Evolutionary conservation across 2,797 vertebrate species (phyloP).

Genomic region (Intellagama lesueurii): DNA sequence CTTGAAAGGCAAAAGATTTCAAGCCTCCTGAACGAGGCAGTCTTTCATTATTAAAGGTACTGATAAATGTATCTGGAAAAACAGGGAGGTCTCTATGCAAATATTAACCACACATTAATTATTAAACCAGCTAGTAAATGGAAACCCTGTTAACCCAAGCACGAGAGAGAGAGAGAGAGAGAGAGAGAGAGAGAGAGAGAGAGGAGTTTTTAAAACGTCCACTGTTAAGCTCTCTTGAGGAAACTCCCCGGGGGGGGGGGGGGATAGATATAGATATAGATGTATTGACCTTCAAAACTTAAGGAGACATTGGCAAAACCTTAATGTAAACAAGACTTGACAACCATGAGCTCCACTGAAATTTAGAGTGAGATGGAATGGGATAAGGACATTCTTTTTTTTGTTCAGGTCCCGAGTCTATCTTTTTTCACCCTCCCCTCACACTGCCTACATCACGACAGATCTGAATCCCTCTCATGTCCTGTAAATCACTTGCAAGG

Average conservation of each 20-base stretch:
- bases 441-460: constrained; percentile 60
- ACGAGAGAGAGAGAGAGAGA: constrained; percentile 19
- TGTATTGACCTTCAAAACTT: constrained; percentile 72
- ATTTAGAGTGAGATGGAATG: constrained; percentile 69
- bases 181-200: constrained; percentile 42
- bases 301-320: constrained; percentile 66
- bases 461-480: constrained; percentile 54
- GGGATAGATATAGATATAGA: constrained; percentile 56
- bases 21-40: constrained; percentile 59
- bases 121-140: constrained; percentile 15
- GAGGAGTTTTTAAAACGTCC: constrained; percentile 52
- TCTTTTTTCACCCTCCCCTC: constrained; percentile 45
- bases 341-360: constrained; percentile 69
- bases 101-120: constrained; percentile 17
- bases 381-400: constrained; percentile 76
- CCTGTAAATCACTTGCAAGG: constrained; percentile 45
- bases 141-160: not conserved
- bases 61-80: constrained; percentile 64
- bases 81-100: constrained; percentile 33
- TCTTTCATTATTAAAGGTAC: constrained; percentile 71
- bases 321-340: constrained; percentile 68
- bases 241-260: constrained; percentile 73
- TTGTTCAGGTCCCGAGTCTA: constrained; percentile 65
- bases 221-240: constrained; percentile 64
- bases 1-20: constrained; percentile 71